Evolutionary conservation across 2,113 vertebrate species (phyloP), one percentile per base, ranked within the genome.

Genomic region (Serilophus lunatus): DNA sequence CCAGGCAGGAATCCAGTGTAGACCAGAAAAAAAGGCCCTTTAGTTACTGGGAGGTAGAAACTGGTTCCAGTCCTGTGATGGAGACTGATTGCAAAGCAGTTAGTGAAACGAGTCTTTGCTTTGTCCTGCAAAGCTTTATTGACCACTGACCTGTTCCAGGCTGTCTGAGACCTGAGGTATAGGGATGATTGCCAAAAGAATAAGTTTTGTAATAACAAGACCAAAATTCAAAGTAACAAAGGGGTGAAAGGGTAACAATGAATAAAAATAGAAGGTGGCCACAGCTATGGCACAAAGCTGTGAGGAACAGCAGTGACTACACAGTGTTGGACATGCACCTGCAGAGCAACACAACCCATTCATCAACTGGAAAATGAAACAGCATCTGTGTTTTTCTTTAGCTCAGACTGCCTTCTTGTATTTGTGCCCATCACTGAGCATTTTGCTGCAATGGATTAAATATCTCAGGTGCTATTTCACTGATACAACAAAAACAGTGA

Each of bases 391-490:
- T 4, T 83, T 86, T 61, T 5, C 65, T 66, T 74, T 29, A 90
- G 65, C 65, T 74, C 36, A 82, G 45, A 2, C 45, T 61, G 7
- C 57, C 76, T 51, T 18, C 16, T 47, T 53, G 18, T 44, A 59
- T 61, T 42, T 0, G 0, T 71, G 38, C 45, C 75, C 76, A 42
- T 53, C 49, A 14, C 44, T 23, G 53, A 88, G 18, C 47, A 9
- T 50, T 85, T 80, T 94, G 47, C 50, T 89, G 45, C 57, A 49
- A 18, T 76, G 35, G 54, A 61, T 75, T 77, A 33, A 78, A 33
- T 59, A 51, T 51, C 53, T 95, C 83, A 86, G 72, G 86, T 86
- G 69, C 44, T 7, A 31, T 92, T 85, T 77, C 31, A 49, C 36
- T 25, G 45, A 23, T 45, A 45, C 13, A 31, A 68, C 3, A 16